These are phyloP conservation scores for Planiliza haematocheilus DNA, from an alignment of 2,113 vertebrate species.

Conservation along the genomic window DNA sequence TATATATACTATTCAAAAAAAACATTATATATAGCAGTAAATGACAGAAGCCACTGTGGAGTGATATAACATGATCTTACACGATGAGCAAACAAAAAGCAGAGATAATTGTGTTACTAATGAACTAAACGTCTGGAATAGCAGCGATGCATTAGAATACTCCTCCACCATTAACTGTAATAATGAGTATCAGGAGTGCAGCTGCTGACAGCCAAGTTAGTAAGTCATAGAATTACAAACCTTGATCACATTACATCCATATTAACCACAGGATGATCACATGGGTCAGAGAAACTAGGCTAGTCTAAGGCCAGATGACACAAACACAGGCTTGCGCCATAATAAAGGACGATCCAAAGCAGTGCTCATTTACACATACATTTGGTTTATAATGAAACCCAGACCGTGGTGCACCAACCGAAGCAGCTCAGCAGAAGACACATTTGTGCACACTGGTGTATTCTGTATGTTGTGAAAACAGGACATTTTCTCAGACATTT, in stretches of 20 bases:
- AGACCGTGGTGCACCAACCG: background rate
- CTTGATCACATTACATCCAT: slow-evolving; percentile 62
- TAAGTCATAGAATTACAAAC: slow-evolving; percentile 46
- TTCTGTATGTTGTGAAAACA: slow-evolving; percentile 24
- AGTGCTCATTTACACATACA: background rate
- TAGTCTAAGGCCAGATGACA: background rate
- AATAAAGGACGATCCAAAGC: slow-evolving; percentile 5
- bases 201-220: slow-evolving; percentile 63
- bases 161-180: slow-evolving; percentile 25
- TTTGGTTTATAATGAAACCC: background rate
- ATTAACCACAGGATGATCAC: slow-evolving; percentile 33
- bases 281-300: slow-evolving; percentile 21
- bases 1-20: too few species aligned
- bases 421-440: slow-evolving; percentile 5
- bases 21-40: too few species aligned
- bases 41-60: background rate
- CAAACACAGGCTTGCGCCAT: slow-evolving; percentile 21
- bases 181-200: slow-evolving; percentile 41
- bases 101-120: background rate
- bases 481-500: slow-evolving; percentile 2
- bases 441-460: slow-evolving; percentile 3
- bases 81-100: too few species aligned
- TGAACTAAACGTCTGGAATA: slow-evolving; percentile 1
- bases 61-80: too few species aligned
- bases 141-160: slow-evolving; percentile 9